A percentile compares a stretch with the other conserved stretches of the same genome.
Evolutionary conservation across 2,888 invertebrate genomes (phyloP).

Genomic region (Amphipoea oculea): DNA sequence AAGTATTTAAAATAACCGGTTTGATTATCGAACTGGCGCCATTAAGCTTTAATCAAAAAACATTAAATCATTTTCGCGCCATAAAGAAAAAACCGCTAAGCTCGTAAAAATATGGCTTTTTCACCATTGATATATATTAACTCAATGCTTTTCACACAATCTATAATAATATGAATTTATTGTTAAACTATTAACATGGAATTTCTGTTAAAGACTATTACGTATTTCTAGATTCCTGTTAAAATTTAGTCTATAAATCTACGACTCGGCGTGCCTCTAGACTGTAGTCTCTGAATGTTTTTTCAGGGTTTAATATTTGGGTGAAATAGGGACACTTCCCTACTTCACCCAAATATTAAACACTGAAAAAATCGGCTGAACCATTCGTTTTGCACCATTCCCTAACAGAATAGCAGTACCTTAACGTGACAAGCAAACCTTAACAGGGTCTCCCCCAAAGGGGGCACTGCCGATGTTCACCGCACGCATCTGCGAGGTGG

Average conservation of each 20-base stretch:
- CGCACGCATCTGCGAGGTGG: conserved; percentile 2
- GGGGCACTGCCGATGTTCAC: conserved; percentile 11
- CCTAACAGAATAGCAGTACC: background rate
- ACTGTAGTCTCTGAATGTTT: background rate
- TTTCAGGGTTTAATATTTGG: background rate
- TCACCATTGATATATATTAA: background rate
- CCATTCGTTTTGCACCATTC: background rate
- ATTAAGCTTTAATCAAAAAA: conserved; percentile 11
- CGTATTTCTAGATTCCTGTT: background rate
- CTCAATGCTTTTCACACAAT: background rate
- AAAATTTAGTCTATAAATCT: too few species aligned
- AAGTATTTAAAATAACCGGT: conserved; percentile 10
- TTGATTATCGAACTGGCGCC: conserved; percentile 49
- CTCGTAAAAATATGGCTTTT: conserved; percentile 18
- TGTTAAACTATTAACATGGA: background rate
- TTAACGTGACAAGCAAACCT: conserved; percentile 38
- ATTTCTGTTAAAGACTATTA: background rate
- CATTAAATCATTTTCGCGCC: conserved; percentile 37
- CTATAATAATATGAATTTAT: background rate
- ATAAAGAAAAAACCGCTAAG: conserved; percentile 16
- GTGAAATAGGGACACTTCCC: background rate
- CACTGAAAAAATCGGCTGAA: background rate
- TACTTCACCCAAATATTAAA: background rate
- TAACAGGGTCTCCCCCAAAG: conserved; percentile 12
- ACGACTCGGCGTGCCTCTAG: background rate